phyloP scores from a whole-genome alignment of 2,888 invertebrate species.

The Leptodirus hochenwartii region DNA sequence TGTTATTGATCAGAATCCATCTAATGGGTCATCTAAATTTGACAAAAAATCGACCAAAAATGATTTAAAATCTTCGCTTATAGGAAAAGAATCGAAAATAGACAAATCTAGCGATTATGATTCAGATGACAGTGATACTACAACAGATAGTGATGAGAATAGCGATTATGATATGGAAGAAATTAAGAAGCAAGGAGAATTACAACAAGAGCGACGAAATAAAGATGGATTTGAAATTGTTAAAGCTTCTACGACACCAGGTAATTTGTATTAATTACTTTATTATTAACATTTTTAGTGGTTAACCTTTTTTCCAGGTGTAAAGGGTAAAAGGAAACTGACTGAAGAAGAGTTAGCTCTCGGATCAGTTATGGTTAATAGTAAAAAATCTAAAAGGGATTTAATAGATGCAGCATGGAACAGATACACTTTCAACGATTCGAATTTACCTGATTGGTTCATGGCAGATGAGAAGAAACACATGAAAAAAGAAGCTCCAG shows the following conservation, averaged over 20 bases:
- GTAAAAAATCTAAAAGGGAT: conserved; percentile 80
- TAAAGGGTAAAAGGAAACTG: conserved; percentile 38
- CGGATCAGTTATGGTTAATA: conserved; percentile 78
- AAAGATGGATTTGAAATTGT: conserved; percentile 54
- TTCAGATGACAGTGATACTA: conserved; percentile 19
- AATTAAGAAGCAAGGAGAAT: conserved; percentile 17
- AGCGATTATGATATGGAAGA: conserved; percentile 31
- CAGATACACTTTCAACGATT: conserved; percentile 82
- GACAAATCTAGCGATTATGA: conserved; percentile 21
- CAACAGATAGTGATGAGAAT: conserved; percentile 15
- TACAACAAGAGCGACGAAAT: conserved; percentile 20
- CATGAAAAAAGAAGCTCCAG: conserved; percentile 64
- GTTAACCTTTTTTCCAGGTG: neutral
- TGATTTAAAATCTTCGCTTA: too few relatives aligned
- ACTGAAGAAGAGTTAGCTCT: conserved; percentile 80
- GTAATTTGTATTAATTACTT: conserved; percentile 6
- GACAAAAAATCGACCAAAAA: too few relatives aligned
- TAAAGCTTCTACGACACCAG: conserved; percentile 29
- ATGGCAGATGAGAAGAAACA: conserved; percentile 82
- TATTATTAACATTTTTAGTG: conserved; percentile 4
- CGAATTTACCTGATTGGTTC: conserved; percentile 91
- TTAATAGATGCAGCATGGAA: conserved; percentile 85
- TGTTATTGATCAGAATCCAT: conserved; percentile 26
- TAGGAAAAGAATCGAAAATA: conserved; percentile 23
- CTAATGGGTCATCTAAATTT: too few relatives aligned